These are phyloP conservation scores for Apostichopus leukothele DNA, from an alignment of 53 echinoderm and acorn worm genomes.

Conservation along the genomic window DNA sequence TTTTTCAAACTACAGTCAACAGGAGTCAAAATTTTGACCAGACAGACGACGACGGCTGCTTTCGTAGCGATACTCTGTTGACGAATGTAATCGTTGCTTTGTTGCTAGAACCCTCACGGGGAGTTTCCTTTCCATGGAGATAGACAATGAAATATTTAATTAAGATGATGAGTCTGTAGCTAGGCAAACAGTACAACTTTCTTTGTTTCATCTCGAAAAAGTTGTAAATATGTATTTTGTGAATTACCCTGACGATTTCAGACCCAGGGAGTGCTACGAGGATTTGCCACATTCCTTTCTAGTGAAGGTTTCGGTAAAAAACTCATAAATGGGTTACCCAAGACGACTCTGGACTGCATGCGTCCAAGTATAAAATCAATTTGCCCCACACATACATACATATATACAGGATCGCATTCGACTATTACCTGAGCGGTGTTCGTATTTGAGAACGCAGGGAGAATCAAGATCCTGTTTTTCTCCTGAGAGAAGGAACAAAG, in stretches of 20 bases:
- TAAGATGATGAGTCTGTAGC: conserved; percentile 4
- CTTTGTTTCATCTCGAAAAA: not conserved
- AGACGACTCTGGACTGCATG: too few relatives aligned
- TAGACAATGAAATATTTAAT: conserved; percentile 3
- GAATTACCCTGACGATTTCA: not conserved
- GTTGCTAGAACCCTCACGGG: conserved; percentile 9
- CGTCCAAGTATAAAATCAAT: too few relatives aligned
- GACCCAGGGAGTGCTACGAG: not conserved
- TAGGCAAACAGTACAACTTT: not conserved
- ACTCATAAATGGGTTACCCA: not conserved
- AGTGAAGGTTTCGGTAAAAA: not conserved
- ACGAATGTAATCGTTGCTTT: conserved; percentile 31
- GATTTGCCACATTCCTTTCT: not conserved
- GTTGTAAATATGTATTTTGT: not conserved
- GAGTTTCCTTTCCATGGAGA: not conserved
- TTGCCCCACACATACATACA: not conserved
- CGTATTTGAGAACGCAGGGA: too few relatives aligned
- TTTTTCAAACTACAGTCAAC: too few relatives aligned
- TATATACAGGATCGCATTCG: not conserved
- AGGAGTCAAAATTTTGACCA: too few relatives aligned
- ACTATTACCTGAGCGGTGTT: too few relatives aligned
- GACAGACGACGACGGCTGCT: conserved; percentile 7
- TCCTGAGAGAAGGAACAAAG: too few relatives aligned
- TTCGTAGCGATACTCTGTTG: conserved; percentile 21
- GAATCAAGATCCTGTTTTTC: too few relatives aligned